A percentile compares a stretch with the other conserved stretches of the same genome.
phyloP scores from a whole-genome alignment of 2,113 vertebrate species.

The Brienomyrus longianalis region DNA sequence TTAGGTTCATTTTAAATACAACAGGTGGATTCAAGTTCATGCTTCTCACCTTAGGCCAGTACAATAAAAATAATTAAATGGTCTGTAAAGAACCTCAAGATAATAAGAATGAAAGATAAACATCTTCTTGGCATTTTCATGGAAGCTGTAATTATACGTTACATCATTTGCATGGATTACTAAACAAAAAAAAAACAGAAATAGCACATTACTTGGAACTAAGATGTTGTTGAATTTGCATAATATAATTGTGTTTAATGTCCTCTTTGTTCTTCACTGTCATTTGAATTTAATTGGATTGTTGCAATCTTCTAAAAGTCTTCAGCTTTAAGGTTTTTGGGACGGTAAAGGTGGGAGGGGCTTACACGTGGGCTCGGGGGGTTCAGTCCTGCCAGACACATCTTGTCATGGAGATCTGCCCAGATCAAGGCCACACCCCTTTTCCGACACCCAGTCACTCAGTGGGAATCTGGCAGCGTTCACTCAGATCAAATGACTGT shows the following conservation, averaged over 20 bases:
- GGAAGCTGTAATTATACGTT: slow-evolving; percentile 1
- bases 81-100: background rate
- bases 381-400: background rate
- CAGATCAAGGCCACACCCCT: background rate
- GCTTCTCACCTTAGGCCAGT: background rate
- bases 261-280: background rate
- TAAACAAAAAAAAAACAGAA: background rate
- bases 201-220: background rate
- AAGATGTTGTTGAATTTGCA: slow-evolving; percentile 15
- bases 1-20: background rate
- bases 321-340: background rate
- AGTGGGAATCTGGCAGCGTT: background rate
- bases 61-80: background rate
- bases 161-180: slow-evolving; percentile 2
- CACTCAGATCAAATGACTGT: background rate
- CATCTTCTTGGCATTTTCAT: background rate
- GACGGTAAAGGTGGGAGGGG: background rate
- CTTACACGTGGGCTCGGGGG: background rate
- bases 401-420: background rate
- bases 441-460: background rate
- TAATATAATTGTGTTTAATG: slow-evolving; percentile 22
- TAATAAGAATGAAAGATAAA: background rate
- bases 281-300: background rate
- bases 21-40: background rate
- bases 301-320: background rate